Conservation (phyloP, 1,140 invertebrate genomes). For the Drosophila nannoptera region DNA sequence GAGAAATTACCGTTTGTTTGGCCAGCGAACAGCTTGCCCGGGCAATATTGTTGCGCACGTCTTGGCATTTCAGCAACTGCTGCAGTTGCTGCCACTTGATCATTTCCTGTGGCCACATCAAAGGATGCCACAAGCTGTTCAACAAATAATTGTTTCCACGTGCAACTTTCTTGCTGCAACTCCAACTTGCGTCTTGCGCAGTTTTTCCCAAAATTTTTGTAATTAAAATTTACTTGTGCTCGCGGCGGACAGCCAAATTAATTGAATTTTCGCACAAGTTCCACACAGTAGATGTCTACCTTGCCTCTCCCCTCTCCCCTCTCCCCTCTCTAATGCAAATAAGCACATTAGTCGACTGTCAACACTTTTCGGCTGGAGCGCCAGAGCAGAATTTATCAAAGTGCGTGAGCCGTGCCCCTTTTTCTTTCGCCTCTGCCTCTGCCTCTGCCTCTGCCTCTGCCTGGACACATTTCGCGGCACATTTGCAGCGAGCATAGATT, state of each 20-base stretch:
- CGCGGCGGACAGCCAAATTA: conserved; percentile 14
- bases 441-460: neutral
- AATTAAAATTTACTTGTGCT: conserved; percentile 47
- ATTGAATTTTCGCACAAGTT: conserved; percentile 27
- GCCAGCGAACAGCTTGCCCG: conserved; percentile 30
- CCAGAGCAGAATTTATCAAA: conserved; percentile 56
- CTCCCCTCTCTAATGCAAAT: conserved; percentile 18
- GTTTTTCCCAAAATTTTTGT: conserved; percentile 42
- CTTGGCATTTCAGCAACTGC: conserved; percentile 31
- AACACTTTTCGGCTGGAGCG: conserved; percentile 46
- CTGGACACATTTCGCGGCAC: conserved; percentile 66
- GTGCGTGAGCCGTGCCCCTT: conserved; percentile 22
- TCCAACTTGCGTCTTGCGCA: conserved; percentile 6
- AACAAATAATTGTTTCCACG: conserved; percentile 38
- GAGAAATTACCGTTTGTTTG: conserved; percentile 71
- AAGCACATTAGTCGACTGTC: conserved; percentile 57
- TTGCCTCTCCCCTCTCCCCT: too few relatives aligned
- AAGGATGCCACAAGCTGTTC: conserved; percentile 22
- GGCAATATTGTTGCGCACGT: conserved; percentile 68
- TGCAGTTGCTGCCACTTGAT: conserved; percentile 37
- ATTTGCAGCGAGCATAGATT: conserved; percentile 70
- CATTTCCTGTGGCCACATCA: conserved; percentile 47
- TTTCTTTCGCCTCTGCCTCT: neutral
- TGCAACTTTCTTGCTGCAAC: conserved; percentile 27
- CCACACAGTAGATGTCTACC: too few relatives aligned